Conservation (phyloP, 2,113 vertebrate species). For the Buteo buteo region DNA sequence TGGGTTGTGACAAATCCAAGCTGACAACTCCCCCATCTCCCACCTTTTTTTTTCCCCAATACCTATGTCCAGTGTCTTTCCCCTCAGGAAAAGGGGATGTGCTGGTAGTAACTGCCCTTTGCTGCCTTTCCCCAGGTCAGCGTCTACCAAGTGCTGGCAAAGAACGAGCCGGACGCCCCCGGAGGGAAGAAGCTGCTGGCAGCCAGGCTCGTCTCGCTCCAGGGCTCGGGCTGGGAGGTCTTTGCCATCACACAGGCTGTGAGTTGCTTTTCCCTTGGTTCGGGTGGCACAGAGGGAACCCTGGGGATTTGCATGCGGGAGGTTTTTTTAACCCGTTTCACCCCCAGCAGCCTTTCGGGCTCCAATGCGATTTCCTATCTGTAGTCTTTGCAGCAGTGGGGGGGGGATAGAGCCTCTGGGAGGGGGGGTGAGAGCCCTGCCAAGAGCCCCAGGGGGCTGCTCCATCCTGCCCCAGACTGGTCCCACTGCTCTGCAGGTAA, state of each 20-base stretch:
- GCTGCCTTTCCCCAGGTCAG: slow-evolving; percentile 73
- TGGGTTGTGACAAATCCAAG: not conserved
- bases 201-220: slow-evolving; percentile 77
- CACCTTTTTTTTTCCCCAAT: too few species aligned
- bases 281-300: not conserved
- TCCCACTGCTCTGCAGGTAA: not conserved
- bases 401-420: not conserved
- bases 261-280: slow-evolving; percentile 45
- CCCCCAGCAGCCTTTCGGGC: not conserved
- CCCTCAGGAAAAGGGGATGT: not conserved
- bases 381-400: not conserved
- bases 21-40: not conserved
- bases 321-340: not conserved
- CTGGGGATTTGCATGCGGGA: not conserved
- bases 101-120: not conserved
- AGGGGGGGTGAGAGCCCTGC: not conserved
- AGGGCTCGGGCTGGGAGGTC: slow-evolving; percentile 86
- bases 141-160: slow-evolving; percentile 81
- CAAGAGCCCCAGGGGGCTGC: fast-evolving
- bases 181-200: slow-evolving; percentile 79
- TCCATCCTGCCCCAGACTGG: not conserved
- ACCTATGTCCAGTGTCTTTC: fast-evolving
- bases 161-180: slow-evolving; percentile 39
- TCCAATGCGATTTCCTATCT: not conserved
- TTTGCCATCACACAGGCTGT: slow-evolving; percentile 87